Conservation (phyloP, 1,140 invertebrate species). For the Sinella curviseta region DNA sequence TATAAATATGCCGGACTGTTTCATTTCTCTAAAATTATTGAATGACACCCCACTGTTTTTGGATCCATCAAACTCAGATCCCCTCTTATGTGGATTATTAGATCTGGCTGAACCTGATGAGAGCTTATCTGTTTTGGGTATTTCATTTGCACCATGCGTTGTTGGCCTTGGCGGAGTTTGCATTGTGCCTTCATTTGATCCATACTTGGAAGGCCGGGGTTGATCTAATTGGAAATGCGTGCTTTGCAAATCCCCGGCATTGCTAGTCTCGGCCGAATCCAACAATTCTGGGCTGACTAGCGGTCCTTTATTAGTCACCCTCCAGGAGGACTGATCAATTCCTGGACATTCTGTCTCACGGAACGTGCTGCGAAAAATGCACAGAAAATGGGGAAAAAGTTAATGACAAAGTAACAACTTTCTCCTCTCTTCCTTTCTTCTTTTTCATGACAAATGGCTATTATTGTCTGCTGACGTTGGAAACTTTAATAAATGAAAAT, state of each 20-base stretch:
- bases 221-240: constrained; percentile 32
- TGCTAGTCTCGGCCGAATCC: constrained; percentile 25
- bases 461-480: background rate
- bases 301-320: constrained; percentile 33
- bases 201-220: constrained; percentile 19
- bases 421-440: background rate
- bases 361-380: constrained; percentile 23
- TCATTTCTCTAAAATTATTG: background rate
- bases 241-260: constrained; percentile 23
- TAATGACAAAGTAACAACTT: background rate
- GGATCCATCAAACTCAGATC: background rate
- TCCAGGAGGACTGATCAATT: constrained; percentile 19
- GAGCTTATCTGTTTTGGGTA: constrained; percentile 36
- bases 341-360: constrained; percentile 36
- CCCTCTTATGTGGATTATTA: background rate
- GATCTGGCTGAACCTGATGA: constrained; percentile 2
- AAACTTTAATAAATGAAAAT: background rate
- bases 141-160: constrained; percentile 1
- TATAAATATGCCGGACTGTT: background rate
- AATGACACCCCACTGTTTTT: background rate
- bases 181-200: constrained; percentile 7
- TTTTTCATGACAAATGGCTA: constrained; percentile 13
- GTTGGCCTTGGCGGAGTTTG: constrained; percentile 13
- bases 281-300: constrained; percentile 12
- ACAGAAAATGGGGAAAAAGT: constrained; percentile 11